These are phyloP conservation scores for Alentia gelatinosa DNA, from an alignment of 2,888 invertebrate genomes.

Conservation along the genomic window DNA sequence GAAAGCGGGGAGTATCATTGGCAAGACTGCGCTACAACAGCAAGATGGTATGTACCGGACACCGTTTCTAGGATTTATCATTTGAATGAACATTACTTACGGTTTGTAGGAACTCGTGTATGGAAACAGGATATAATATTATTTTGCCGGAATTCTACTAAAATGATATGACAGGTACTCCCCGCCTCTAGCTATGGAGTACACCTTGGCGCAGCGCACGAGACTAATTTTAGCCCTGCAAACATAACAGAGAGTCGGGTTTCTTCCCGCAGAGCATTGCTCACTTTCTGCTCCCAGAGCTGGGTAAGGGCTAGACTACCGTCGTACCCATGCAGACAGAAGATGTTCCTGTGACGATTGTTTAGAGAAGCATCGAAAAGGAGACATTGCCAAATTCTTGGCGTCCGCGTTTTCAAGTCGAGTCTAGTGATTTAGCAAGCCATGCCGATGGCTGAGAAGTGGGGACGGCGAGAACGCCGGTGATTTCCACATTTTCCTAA, in stretches of 20 bases:
- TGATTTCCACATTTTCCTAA: not conserved
- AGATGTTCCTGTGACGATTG: not conserved
- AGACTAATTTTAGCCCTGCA: slow-evolving; percentile 44
- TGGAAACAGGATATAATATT: no score
- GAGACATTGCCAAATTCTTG: not conserved
- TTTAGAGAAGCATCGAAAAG: not conserved
- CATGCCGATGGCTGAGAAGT: no score
- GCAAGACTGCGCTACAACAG: not conserved
- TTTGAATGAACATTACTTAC: not conserved
- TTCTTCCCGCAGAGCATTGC: not conserved
- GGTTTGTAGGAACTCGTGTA: no score
- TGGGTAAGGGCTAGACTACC: not conserved
- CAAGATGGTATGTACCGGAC: not conserved
- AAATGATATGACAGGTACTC: not conserved
- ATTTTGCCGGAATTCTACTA: no score
- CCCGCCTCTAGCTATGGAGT: not conserved
- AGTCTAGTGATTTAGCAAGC: not conserved
- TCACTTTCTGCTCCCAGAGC: not conserved
- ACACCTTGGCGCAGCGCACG: not conserved
- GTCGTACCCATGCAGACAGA: not conserved
- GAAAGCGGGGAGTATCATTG: not conserved
- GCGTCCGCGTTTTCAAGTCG: not conserved
- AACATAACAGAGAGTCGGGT: slow-evolving; percentile 48
- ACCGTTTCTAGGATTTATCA: not conserved
- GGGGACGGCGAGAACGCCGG: not conserved